phyloP scores from a whole-genome alignment of 30 jellyfish, hydroid and myxozoan species.

The Phacellophora camtschatica region DNA sequence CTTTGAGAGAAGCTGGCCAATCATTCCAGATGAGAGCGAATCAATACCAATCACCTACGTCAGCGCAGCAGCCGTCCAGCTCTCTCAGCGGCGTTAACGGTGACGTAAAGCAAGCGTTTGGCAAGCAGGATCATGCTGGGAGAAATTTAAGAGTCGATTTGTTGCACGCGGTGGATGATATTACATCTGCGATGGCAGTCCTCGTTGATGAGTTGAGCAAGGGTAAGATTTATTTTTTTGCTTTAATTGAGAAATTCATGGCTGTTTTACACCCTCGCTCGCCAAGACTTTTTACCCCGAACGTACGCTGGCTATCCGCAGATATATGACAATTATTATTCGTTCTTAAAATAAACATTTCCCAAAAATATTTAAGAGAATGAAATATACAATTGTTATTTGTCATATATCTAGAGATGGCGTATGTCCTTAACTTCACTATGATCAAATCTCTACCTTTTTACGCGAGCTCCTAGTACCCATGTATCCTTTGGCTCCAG shows the following conservation, averaged over 20 bases:
- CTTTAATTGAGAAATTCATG: neutral
- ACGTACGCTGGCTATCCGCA: too few relatives aligned
- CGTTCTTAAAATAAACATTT: too few relatives aligned
- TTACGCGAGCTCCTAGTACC: too few relatives aligned
- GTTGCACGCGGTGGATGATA: slow-evolving; percentile 90
- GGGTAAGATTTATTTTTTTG: neutral
- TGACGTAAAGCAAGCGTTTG: slow-evolving; percentile 96
- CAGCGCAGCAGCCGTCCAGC: slow-evolving; percentile 51
- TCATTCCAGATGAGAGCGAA: neutral
- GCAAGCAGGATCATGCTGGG: slow-evolving; percentile 45
- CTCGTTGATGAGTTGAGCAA: slow-evolving; percentile 84
- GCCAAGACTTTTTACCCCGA: neutral
- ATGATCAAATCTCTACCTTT: too few relatives aligned
- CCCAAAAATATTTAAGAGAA: too few relatives aligned
- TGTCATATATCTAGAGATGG: too few relatives aligned
- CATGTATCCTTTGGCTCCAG: too few relatives aligned
- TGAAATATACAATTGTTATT: too few relatives aligned
- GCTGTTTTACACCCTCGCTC: neutral
- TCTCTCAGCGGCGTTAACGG: slow-evolving; percentile 94
- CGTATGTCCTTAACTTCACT: too few relatives aligned
- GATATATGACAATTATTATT: too few relatives aligned
- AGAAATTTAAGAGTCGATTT: slow-evolving; percentile 80
- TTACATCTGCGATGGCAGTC: slow-evolving; percentile 81
- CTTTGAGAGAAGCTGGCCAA: slow-evolving; percentile 37
- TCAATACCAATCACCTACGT: slow-evolving; percentile 44